Evolutionary conservation across 2,888 invertebrate genomes (phyloP).

Genomic region (Harmothoe impar): DNA sequence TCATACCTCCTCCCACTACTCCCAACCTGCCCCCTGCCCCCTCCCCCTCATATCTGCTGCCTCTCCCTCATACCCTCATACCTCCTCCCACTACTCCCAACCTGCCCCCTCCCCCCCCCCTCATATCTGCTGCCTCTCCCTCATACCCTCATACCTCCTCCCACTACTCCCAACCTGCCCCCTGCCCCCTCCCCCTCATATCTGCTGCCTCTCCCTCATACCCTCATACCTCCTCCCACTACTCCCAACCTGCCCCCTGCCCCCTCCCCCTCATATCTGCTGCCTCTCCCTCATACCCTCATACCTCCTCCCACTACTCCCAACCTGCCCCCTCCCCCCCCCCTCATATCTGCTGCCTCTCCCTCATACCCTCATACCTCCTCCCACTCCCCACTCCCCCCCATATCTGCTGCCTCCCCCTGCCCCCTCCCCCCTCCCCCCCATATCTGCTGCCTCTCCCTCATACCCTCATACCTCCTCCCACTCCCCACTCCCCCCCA

Average conservation of each 20-base stretch:
- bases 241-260: too few relatives aligned
- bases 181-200: background rate
- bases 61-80: background rate
- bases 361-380: background rate
- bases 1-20: background rate
- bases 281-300: slow-evolving; percentile 12
- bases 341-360: background rate
- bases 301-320: background rate
- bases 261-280: background rate
- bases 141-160: background rate
- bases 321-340: too few relatives aligned
- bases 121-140: background rate
- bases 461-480: background rate
- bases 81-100: background rate
- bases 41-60: background rate
- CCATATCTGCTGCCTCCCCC: background rate
- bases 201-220: too few relatives aligned
- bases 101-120: too few relatives aligned
- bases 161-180: too few relatives aligned
- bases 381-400: background rate
- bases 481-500: too few relatives aligned
- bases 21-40: too few relatives aligned
- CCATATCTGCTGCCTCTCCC: background rate
- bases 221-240: background rate
- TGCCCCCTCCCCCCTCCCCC: background rate